phyloP scores from a whole-genome alignment of 2,888 invertebrate genomes.

The Liodrosophila aerea region DNA sequence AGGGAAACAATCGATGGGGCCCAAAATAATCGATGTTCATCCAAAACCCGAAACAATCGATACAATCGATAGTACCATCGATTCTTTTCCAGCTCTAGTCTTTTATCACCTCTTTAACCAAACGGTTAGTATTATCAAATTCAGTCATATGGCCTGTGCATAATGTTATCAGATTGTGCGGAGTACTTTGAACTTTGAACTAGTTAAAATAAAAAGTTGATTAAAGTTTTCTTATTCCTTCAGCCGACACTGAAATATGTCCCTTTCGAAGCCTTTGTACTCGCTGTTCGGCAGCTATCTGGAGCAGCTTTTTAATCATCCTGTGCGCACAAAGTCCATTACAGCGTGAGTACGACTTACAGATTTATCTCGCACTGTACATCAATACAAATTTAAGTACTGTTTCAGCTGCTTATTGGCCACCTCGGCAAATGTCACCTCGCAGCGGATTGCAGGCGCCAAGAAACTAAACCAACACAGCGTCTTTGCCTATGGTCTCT shows the following conservation, averaged over 20 bases:
- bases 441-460: conserved; percentile 88
- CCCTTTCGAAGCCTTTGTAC: conserved; percentile 86
- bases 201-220: conserved; percentile 1
- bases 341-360: conserved; percentile 86
- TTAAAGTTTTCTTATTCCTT: neutral
- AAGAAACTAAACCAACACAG: conserved; percentile 86
- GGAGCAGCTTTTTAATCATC: conserved; percentile 89
- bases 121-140: conserved; percentile 19
- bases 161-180: conserved; percentile 39
- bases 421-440: conserved; percentile 88
- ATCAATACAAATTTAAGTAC: too few relatives aligned
- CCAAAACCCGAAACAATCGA: too few relatives aligned
- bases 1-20: too few relatives aligned
- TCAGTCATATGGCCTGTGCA: neutral
- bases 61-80: too few relatives aligned
- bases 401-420: conserved; percentile 89
- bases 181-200: conserved; percentile 76
- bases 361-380: too few relatives aligned
- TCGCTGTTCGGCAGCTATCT: conserved; percentile 88
- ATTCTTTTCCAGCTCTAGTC: too few relatives aligned
- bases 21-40: too few relatives aligned
- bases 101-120: conserved; percentile 19
- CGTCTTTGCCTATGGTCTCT: conserved; percentile 88
- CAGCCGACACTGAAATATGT: conserved; percentile 75
- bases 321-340: conserved; percentile 90